Evolutionary conservation across 2,113 vertebrate genomes (phyloP).

Genomic region (Camarhynchus parvulus): DNA sequence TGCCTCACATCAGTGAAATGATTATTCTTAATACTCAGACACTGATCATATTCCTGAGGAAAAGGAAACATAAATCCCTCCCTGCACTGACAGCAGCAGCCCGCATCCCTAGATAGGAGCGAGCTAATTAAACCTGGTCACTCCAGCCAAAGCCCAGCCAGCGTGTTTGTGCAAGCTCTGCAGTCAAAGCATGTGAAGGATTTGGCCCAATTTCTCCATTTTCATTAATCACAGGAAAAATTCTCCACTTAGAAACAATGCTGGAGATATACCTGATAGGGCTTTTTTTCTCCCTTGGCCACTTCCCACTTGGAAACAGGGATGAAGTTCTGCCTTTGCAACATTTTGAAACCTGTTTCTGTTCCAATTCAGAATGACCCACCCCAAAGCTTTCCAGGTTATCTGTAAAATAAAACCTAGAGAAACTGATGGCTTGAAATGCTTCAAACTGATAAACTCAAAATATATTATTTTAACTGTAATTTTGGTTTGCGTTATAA

Average conservation of each 20-base stretch:
- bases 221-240: conserved; percentile 50
- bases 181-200: not conserved
- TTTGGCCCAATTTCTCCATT: conserved; percentile 29
- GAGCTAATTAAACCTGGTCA: not conserved
- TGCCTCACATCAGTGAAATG: not conserved
- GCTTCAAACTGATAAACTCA: conserved; percentile 16
- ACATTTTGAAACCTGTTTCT: conserved; percentile 17
- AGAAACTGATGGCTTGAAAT: conserved; percentile 4
- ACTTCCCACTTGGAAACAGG: conserved; percentile 39
- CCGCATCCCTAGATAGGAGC: not conserved
- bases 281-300: not conserved
- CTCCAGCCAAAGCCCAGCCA: not conserved
- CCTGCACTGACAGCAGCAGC: not conserved
- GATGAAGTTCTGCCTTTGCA: conserved; percentile 6
- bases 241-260: conserved; percentile 32
- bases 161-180: not conserved
- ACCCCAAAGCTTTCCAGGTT: conserved; percentile 3
- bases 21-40: not conserved
- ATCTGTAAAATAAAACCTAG: conserved; percentile 32
- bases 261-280: conserved; percentile 48
- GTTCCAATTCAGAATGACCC: conserved; percentile 32
- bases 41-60: not conserved
- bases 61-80: conserved; percentile 46
- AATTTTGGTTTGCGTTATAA: not conserved
- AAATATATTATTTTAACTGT: not conserved